Evolutionary conservation across 2,888 invertebrate species (phyloP).

Genomic region (Lobophora halterata): DNA sequence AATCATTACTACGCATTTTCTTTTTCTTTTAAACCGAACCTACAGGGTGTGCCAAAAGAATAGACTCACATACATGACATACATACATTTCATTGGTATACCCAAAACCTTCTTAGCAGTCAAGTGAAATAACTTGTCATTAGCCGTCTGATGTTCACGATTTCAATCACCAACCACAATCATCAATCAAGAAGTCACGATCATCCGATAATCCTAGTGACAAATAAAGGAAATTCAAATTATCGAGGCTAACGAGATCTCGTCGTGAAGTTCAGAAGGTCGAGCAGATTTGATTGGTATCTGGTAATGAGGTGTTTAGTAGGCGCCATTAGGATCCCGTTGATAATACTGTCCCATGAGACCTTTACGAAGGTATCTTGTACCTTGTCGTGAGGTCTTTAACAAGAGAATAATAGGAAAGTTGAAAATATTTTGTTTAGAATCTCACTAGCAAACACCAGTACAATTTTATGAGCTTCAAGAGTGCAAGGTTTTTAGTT

Average conservation of each 20-base stretch:
- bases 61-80: too few species aligned
- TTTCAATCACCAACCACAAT: slow-evolving; percentile 12
- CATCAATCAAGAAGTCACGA: slow-evolving; percentile 24
- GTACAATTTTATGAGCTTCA: too few species aligned
- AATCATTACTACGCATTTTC: too few species aligned
- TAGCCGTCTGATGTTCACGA: background rate
- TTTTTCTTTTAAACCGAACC: too few species aligned
- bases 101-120: too few species aligned
- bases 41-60: too few species aligned
- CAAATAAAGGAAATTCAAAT: slow-evolving; percentile 16
- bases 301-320: slow-evolving; percentile 56
- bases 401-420: too few species aligned
- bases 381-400: slow-evolving; percentile 5
- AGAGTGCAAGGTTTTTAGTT: too few species aligned
- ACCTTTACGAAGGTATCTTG: slow-evolving; percentile 1
- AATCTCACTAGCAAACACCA: too few species aligned
- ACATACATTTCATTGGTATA: too few species aligned
- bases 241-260: slow-evolving; percentile 44
- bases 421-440: too few species aligned
- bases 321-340: slow-evolving; percentile 61
- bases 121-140: background rate
- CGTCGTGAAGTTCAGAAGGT: slow-evolving; percentile 57
- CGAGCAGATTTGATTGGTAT: slow-evolving; percentile 55
- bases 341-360: slow-evolving; percentile 23
- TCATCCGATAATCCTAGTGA: slow-evolving; percentile 22